phyloP scores from a whole-genome alignment of 2,888 invertebrate genomes.

The Drosophila neoperkinsi region DNA sequence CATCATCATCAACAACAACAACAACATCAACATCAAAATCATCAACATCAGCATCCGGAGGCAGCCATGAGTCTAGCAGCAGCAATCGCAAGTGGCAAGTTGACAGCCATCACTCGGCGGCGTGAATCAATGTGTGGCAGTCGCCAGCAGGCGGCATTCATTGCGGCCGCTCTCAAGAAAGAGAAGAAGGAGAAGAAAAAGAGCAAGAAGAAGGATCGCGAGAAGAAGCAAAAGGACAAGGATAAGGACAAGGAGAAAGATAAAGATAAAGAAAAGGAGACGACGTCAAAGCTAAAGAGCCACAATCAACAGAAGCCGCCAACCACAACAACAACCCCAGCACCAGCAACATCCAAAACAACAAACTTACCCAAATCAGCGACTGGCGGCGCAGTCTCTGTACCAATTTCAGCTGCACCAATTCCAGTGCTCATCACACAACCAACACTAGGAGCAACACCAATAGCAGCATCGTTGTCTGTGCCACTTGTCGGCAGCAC shows the following conservation, averaged over 20 bases:
- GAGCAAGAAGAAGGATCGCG: constrained; percentile 63
- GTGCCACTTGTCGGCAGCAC: constrained; percentile 18
- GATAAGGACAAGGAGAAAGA: constrained; percentile 54
- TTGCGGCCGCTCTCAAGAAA: constrained; percentile 65
- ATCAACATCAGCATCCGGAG: constrained; percentile 45
- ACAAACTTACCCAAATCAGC: constrained; percentile 9
- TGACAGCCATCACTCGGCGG: constrained; percentile 65
- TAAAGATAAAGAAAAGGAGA: constrained; percentile 35
- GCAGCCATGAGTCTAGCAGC: constrained; percentile 58
- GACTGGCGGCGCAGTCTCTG: constrained; percentile 13
- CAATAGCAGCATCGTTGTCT: constrained; percentile 16
- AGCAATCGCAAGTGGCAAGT: constrained; percentile 66
- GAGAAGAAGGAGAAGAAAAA: constrained; percentile 71
- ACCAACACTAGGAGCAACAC: constrained; percentile 36
- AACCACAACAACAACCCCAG: constrained; percentile 9
- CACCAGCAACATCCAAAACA: constrained; percentile 15
- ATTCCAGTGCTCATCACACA: constrained; percentile 71
- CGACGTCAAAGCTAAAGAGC: constrained; percentile 43
- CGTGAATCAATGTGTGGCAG: constrained; percentile 74
- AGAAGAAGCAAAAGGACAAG: constrained; percentile 55
- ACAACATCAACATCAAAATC: constrained; percentile 46
- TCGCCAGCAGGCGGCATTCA: constrained; percentile 63
- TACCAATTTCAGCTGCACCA: constrained; percentile 49
- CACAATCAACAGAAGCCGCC: constrained; percentile 40
- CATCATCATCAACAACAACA: constrained; percentile 56